phyloP scores from a whole-genome alignment of 2,113 vertebrate species.

The Opisthocomus hoazin region DNA sequence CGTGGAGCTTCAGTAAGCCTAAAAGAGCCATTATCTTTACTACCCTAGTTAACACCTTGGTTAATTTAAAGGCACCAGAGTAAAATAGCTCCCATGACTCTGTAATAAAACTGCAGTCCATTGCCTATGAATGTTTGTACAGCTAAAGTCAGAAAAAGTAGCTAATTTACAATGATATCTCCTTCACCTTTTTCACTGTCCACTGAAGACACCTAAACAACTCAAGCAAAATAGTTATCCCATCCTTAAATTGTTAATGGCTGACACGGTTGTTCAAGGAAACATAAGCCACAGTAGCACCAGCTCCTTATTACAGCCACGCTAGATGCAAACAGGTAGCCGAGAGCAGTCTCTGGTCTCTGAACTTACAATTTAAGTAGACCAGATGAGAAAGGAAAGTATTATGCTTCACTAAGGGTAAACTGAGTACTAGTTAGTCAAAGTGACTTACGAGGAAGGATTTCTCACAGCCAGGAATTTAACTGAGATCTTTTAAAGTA shows the following conservation, averaged over 20 bases:
- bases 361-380: background rate
- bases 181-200: background rate
- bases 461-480: background rate
- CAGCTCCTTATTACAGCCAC: background rate
- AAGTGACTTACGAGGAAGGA: background rate
- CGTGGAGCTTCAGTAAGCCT: background rate
- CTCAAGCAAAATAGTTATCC: background rate
- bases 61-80: constrained; percentile 26
- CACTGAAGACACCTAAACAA: background rate
- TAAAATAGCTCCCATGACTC: constrained; percentile 8
- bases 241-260: background rate
- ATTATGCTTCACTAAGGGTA: background rate
- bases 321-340: background rate
- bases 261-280: background rate
- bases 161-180: background rate
- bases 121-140: background rate
- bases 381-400: background rate
- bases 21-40: constrained; percentile 10
- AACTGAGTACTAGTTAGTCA: background rate
- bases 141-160: background rate
- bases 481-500: background rate
- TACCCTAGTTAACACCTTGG: constrained; percentile 10
- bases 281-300: background rate
- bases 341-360: background rate
- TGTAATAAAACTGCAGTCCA: background rate